Percentiles rank a stretch among this genome's conserved stretches.
phyloP scores from a whole-genome alignment of 53 echinoderm and acorn worm genomes.

The Crossaster papposus region DNA sequence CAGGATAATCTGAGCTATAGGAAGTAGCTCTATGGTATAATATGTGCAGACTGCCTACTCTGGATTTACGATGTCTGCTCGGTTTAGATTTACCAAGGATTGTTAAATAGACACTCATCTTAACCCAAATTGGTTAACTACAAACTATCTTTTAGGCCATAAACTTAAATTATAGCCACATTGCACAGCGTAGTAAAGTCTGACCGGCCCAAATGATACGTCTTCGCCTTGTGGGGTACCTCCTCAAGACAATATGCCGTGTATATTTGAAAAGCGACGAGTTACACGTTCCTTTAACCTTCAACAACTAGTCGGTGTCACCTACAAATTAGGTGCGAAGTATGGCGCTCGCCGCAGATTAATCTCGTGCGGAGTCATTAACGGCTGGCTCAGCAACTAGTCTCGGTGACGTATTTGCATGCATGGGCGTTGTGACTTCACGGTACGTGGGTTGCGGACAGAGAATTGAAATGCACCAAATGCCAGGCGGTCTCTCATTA shows the following conservation, averaged over 20 bases:
- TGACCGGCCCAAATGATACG: neutral
- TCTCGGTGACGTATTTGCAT: neutral
- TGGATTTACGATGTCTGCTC: constrained; percentile 30
- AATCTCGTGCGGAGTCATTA: constrained; percentile 16
- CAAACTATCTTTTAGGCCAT: neutral
- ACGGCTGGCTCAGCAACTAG: constrained; percentile 3
- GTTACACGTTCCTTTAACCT: constrained; percentile 28
- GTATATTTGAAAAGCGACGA: constrained; percentile 27
- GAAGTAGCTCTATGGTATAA: too few species aligned
- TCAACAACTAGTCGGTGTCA: constrained; percentile 10
- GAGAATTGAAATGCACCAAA: neutral
- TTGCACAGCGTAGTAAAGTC: constrained; percentile 11
- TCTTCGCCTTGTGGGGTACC: neutral
- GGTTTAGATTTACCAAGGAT: neutral
- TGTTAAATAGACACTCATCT: neutral
- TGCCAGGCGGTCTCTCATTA: neutral
- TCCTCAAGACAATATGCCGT: neutral
- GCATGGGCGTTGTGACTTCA: neutral
- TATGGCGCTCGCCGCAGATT: constrained; percentile 7
- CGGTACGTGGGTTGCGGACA: neutral
- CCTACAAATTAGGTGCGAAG: constrained; percentile 47
- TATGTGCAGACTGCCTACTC: constrained; percentile 9
- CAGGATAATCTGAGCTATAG: too few species aligned
- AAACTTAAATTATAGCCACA: constrained; percentile 32
- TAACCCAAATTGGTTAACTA: neutral